These are phyloP conservation scores for Pangasius krempfi DNA, from an alignment of 2,797 vertebrate genomes.

Conservation along the genomic window DNA sequence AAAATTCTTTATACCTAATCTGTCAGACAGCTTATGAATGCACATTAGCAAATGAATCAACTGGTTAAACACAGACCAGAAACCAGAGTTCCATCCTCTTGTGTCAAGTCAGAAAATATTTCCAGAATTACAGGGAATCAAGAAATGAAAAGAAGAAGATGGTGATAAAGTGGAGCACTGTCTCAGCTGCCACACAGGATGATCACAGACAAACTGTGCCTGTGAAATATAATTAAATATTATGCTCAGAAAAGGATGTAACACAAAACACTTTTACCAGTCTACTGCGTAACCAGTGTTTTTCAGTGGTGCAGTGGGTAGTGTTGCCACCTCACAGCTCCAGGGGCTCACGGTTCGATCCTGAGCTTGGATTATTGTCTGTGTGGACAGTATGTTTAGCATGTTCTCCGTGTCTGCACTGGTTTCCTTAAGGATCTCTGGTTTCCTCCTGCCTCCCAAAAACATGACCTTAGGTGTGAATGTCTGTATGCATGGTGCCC, in stretches of 20 bases:
- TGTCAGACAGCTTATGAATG: constrained; percentile 69
- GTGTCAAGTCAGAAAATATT: constrained; percentile 63
- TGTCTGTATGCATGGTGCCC: not conserved
- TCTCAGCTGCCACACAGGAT: not conserved
- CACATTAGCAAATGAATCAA: constrained; percentile 68
- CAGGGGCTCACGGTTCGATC: too few relatives aligned
- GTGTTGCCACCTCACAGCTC: not conserved
- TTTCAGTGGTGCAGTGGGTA: not conserved
- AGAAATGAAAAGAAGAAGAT: constrained; percentile 3
- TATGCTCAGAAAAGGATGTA: not conserved
- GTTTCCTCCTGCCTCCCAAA: not conserved
- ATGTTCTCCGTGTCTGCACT: not conserved
- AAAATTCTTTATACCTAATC: constrained; percentile 55
- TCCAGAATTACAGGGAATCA: constrained; percentile 64
- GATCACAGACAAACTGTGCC: not conserved
- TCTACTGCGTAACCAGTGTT: not conserved
- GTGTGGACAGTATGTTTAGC: not conserved
- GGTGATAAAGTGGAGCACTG: not conserved
- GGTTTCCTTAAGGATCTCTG: too few relatives aligned
- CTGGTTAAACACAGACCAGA: constrained; percentile 61
- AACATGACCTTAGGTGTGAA: not conserved
- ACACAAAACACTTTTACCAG: not conserved
- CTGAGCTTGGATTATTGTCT: not conserved
- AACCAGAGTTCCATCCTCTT: constrained; percentile 62
- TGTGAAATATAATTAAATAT: not conserved